Percentiles rank a stretch among this genome's conserved stretches.
phyloP scores from a whole-genome alignment of 2,888 invertebrate species.

The Kuschelorhynchus macadamiae region DNA sequence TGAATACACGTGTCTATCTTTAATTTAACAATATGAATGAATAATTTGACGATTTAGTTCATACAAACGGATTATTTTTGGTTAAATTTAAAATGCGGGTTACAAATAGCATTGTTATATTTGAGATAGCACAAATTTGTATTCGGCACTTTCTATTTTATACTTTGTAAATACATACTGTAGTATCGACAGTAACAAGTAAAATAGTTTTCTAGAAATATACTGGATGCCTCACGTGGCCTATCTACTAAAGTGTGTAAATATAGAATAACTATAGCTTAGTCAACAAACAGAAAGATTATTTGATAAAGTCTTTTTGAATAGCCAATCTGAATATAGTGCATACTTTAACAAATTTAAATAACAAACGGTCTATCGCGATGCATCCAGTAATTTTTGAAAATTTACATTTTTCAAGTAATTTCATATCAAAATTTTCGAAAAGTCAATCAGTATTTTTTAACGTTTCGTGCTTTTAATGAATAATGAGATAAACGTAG shows the following conservation, averaged over 20 bases:
- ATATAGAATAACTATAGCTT: no score
- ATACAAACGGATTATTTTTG: constrained; percentile 54
- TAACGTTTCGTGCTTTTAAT: constrained; percentile 51
- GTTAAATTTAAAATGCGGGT: constrained; percentile 65
- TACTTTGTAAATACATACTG: constrained; percentile 35
- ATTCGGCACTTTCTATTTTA: constrained; percentile 52
- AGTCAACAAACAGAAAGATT: no score
- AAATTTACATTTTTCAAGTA: constrained; percentile 16
- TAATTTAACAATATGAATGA: constrained; percentile 55
- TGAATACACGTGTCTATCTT: constrained; percentile 62
- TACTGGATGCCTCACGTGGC: no score
- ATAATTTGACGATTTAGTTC: constrained; percentile 54
- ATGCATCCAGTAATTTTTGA: no score
- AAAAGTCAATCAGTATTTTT: constrained; percentile 48
- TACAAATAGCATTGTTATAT: constrained; percentile 56
- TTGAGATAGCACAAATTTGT: constrained; percentile 60
- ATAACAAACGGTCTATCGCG: no score
- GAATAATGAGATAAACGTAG: constrained; percentile 55
- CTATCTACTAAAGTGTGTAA: no score
- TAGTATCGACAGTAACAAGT: constrained; percentile 11
- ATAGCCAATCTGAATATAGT: no score
- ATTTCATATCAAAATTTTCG: constrained; percentile 42
- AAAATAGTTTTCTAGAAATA: background rate
- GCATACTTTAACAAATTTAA: no score
- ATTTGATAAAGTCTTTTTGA: no score